A percentile compares a stretch with the other conserved stretches of the same genome.
These are phyloP conservation scores for Malthinus seriepunctatus DNA, from an alignment of 2,888 invertebrate species.

Conservation along the genomic window DNA sequence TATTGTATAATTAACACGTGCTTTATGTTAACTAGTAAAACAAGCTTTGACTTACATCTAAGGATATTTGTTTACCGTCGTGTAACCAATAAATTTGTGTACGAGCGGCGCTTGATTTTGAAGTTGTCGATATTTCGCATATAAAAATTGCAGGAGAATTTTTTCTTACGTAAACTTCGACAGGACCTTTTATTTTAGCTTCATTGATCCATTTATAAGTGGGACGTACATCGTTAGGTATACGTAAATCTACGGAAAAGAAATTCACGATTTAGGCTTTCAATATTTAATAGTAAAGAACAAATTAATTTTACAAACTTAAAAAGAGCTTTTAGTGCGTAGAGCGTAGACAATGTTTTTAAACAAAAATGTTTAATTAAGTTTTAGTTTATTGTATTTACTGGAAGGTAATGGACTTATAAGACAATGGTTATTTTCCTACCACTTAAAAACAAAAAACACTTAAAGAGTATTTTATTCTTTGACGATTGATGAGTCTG, in stretches of 20 bases:
- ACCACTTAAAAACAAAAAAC: no score
- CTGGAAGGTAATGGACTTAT: background rate
- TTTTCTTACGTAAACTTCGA: slow-evolving; percentile 58
- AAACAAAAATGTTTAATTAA: background rate
- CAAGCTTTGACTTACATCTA: slow-evolving; percentile 54
- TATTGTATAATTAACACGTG: slow-evolving; percentile 24
- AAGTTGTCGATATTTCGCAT: slow-evolving; percentile 57
- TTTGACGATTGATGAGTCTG: no score
- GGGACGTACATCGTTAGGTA: slow-evolving; percentile 27
- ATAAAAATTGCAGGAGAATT: slow-evolving; percentile 62
- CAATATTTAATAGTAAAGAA: background rate
- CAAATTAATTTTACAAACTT: no score
- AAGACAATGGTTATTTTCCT: no score
- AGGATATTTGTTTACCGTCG: slow-evolving; percentile 60
- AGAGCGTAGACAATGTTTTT: background rate
- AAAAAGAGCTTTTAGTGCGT: background rate
- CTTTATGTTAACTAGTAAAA: slow-evolving; percentile 17
- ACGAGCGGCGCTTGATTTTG: slow-evolving; percentile 28
- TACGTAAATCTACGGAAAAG: slow-evolving; percentile 23
- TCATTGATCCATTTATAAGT: slow-evolving; percentile 34
- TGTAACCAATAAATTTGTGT: slow-evolving; percentile 60
- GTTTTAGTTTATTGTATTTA: background rate
- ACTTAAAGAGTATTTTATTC: no score
- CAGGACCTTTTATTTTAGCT: slow-evolving; percentile 59
- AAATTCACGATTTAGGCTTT: background rate